These are phyloP conservation scores for Bryconaethiops microstoma DNA, from an alignment of 2,797 vertebrate species.

Conservation along the genomic window DNA sequence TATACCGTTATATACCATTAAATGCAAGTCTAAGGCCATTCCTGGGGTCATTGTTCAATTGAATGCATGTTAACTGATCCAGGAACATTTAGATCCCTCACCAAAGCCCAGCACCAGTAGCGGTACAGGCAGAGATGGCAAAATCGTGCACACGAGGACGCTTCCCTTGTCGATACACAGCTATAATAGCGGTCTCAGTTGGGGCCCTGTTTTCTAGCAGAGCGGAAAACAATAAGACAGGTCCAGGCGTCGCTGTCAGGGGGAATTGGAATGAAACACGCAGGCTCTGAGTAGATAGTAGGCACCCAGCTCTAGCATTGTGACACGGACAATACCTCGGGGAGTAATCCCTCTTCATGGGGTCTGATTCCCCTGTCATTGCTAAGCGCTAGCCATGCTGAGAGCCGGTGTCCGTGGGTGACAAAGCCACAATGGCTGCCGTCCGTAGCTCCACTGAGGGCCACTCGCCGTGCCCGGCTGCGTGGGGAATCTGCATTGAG, in stretches of 20 bases:
- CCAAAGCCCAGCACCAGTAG: slow-evolving; percentile 69
- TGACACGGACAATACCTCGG: slow-evolving; percentile 73
- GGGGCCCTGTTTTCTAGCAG: slow-evolving; percentile 73
- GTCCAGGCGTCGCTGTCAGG: slow-evolving; percentile 79
- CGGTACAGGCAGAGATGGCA: slow-evolving; percentile 73
- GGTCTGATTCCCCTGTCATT: slow-evolving; percentile 81
- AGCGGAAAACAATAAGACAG: slow-evolving; percentile 72
- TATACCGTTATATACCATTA: background rate
- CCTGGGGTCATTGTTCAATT: background rate
- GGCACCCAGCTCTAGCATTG: slow-evolving; percentile 77
- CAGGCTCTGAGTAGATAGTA: slow-evolving; percentile 75
- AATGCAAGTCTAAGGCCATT: background rate
- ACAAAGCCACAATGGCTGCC: slow-evolving; percentile 80
- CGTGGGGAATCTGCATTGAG: slow-evolving; percentile 80
- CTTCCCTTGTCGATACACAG: slow-evolving; percentile 71
- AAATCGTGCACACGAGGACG: slow-evolving; percentile 67
- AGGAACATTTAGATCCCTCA: slow-evolving; percentile 61
- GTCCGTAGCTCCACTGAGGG: slow-evolving; percentile 67
- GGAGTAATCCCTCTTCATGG: slow-evolving; percentile 84
- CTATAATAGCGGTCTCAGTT: slow-evolving; percentile 74
- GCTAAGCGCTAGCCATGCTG: slow-evolving; percentile 76
- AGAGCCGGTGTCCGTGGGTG: slow-evolving; percentile 73
- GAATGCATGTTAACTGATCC: slow-evolving; percentile 65
- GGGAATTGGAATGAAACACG: slow-evolving; percentile 70
- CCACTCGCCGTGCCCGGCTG: slow-evolving; percentile 74